Percentiles rank a stretch among this genome's conserved stretches.
Evolutionary conservation across 2,797 vertebrate genomes (phyloP).

Genomic region (Siniperca scherzeri): DNA sequence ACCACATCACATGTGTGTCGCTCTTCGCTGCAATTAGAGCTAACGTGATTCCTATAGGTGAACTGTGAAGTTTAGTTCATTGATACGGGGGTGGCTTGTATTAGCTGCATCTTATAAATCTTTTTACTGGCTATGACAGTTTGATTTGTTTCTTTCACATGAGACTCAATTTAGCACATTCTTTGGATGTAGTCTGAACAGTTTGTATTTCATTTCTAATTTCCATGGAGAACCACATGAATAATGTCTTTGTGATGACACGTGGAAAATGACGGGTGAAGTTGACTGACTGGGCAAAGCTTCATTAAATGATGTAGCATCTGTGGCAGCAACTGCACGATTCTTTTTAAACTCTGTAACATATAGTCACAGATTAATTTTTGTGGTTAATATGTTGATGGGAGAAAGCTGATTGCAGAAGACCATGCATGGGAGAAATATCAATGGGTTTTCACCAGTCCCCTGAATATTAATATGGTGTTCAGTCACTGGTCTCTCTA

Average conservation of each 20-base stretch:
- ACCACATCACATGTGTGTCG: too few species aligned
- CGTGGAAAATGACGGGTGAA: background rate
- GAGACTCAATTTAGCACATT: background rate
- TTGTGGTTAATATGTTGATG: background rate
- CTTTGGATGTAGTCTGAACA: background rate
- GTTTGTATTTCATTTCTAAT: background rate
- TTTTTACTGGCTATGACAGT: background rate
- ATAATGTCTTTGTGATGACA: background rate
- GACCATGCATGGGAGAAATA: background rate
- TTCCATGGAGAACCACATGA: background rate
- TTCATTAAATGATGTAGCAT: background rate
- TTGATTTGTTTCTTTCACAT: background rate
- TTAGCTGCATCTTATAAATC: background rate
- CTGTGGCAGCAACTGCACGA: background rate
- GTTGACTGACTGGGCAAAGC: background rate
- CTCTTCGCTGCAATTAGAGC: too few species aligned
- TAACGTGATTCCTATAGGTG: background rate
- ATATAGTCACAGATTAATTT: background rate
- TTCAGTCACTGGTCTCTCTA: background rate
- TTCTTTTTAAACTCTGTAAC: background rate
- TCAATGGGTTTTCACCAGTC: background rate
- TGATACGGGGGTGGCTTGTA: background rate
- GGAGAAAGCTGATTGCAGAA: background rate
- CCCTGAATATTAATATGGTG: background rate
- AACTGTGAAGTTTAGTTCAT: background rate